Evolutionary conservation across 2,888 invertebrate species (phyloP), one percentile per base, ranked within the genome.

Genomic region (Malacosoma neustria): DNA sequence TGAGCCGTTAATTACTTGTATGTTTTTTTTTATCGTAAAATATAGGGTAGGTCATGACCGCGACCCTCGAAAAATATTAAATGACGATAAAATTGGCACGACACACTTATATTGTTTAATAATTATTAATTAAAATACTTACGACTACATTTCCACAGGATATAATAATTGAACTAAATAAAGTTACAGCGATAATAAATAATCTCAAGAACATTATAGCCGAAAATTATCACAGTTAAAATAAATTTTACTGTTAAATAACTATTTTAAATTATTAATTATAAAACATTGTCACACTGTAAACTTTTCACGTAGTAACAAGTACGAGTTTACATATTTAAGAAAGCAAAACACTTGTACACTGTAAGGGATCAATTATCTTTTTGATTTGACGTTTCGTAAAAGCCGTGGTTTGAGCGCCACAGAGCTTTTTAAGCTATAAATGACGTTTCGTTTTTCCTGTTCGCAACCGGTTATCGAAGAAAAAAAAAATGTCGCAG

Each of bases 151-250:
- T 54, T 47, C 57, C 61, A 48, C 40, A 44, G 31, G 9, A 30
- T 11, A 54, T 41, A 43, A 54, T 34, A 40, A 52, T 39, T 29
- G 45, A 34, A 39, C 33, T 39, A 44, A 51, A 49, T 48, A 67
- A 41, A 52, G 67, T 31, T 45, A 67, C 45, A 49, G 55, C 31
- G 22, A 50, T 35, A n/a, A n/a, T n/a, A 54, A 54, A 44, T 45
- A 61, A 43, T 48, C 43, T 54, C n/a, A 47, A 37, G 48, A 50
- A 57, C 75, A 77, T 77, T 55, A 59, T 67, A 39, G 31, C 35
- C 43, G 43, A 38, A 37, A 37, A 39, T 45, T 64, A 72, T 69
- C 67, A 68, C 68, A 71, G 68, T 39, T 46, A 42, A 31, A 35
- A 42, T 54, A 57, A 61, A 54, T 54, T 49, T 55, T 40, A 29